These are phyloP conservation scores for Menura novaehollandiae DNA, from an alignment of 2,113 vertebrate genomes.

Conservation along the genomic window DNA sequence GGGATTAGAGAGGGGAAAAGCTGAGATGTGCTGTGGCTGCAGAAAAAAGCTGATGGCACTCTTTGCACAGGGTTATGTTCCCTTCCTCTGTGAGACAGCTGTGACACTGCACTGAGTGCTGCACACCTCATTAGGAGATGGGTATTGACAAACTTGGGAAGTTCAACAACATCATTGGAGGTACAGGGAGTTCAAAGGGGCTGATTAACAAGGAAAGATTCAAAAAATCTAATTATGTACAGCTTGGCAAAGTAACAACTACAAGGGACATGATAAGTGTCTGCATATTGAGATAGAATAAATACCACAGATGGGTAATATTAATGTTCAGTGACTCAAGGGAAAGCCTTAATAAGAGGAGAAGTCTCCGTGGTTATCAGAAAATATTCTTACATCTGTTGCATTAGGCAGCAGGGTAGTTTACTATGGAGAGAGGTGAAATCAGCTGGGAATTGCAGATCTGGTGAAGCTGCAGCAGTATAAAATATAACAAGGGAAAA, in stretches of 20 bases:
- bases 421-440: not conserved
- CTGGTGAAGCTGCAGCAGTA: not conserved
- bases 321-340: conserved; percentile 18
- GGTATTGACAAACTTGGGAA: not conserved
- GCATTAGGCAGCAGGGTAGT: not conserved
- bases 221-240: conserved; percentile 12
- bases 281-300: not conserved
- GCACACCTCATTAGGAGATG: not conserved
- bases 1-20: not conserved
- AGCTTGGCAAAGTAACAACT: not conserved
- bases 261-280: not conserved
- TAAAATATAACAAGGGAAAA: not conserved
- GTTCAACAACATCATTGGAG: not conserved
- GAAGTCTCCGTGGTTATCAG: conserved; percentile 10
- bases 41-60: not conserved
- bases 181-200: not conserved
- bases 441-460: not conserved
- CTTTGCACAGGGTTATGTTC: accelerated
- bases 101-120: not conserved
- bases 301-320: conserved; percentile 40
- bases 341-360: not conserved
- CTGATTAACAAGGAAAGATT: conserved; percentile 5
- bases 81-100: not conserved
- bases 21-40: not conserved
- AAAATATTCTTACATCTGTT: conserved; percentile 7